A percentile compares a stretch with the other conserved stretches of the same genome.
Evolutionary conservation across 37 sponge, comb jelly and placozoan genomes (phyloP).

Genomic region (Amphimedon queenslandica): DNA sequence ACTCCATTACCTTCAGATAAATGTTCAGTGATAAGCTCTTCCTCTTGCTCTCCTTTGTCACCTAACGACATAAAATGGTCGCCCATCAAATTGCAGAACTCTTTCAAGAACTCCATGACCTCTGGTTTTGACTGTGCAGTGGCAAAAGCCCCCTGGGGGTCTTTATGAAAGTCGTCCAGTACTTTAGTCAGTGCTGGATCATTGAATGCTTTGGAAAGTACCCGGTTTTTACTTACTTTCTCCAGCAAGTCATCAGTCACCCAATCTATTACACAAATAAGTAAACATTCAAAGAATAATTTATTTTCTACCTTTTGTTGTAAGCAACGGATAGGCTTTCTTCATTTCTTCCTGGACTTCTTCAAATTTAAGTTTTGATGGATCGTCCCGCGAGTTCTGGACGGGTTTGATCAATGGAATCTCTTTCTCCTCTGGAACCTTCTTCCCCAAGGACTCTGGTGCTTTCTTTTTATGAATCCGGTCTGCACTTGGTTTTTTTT

Average conservation of each 20-base stretch:
- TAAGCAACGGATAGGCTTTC: constrained; percentile 29
- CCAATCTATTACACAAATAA: constrained; percentile 56
- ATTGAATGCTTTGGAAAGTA: constrained; percentile 44
- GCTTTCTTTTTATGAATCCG: no score
- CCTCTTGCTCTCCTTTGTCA: constrained; percentile 29
- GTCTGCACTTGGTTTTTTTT: neutral
- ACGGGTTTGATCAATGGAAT: neutral
- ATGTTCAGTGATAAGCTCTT: neutral
- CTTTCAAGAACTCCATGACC: constrained; percentile 49
- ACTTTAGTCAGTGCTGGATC: constrained; percentile 54
- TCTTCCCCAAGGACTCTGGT: neutral
- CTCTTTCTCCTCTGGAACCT: neutral
- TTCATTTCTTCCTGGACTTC: constrained; percentile 77
- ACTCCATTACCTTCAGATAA: neutral
- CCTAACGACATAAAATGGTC: constrained; percentile 67
- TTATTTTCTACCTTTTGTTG: constrained; percentile 19
- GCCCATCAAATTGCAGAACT: constrained; percentile 75
- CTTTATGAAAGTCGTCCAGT: constrained; percentile 46
- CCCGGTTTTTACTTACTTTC: constrained; percentile 64
- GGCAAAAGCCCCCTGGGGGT: constrained; percentile 39
- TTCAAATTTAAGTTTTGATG: constrained; percentile 1
- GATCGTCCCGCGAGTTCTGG: neutral
- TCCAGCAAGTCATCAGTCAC: constrained; percentile 69
- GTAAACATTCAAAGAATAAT: constrained; percentile 6
- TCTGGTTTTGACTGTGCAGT: constrained; percentile 35